A percentile compares a stretch with the other conserved stretches of the same genome.
phyloP scores from a whole-genome alignment of 2,888 invertebrate species.

The Phalera bucephala region DNA sequence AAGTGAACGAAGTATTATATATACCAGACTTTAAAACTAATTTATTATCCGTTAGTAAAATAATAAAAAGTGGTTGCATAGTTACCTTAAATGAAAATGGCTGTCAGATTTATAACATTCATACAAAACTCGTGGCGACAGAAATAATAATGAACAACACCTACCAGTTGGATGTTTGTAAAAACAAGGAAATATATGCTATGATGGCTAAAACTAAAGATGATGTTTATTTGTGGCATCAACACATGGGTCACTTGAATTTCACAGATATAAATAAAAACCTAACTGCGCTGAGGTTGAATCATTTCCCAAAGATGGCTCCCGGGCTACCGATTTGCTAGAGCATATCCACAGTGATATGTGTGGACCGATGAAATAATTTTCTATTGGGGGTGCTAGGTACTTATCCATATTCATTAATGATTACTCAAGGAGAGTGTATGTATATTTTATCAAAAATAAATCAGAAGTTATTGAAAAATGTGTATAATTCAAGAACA shows the following conservation, averaged over 20 bases:
- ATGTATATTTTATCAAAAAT: slow-evolving; percentile 5
- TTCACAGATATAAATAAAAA: slow-evolving; percentile 5
- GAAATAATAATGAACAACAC: too few relatives aligned
- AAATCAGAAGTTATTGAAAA: slow-evolving; percentile 1
- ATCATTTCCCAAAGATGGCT: neutral
- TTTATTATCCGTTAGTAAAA: slow-evolving; percentile 15
- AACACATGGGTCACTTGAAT: slow-evolving; percentile 3
- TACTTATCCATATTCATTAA: neutral
- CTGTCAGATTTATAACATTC: too few relatives aligned
- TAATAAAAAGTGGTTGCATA: slow-evolving; percentile 14
- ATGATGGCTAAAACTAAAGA: too few relatives aligned
- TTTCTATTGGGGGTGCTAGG: slow-evolving; percentile 6
- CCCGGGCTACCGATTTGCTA: neutral
- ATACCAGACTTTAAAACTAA: slow-evolving; percentile 12
- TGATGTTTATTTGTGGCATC: slow-evolving; percentile 2
- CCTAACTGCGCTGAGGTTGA: too few relatives aligned
- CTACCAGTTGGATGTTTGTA: too few relatives aligned
- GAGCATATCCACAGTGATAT: slow-evolving; percentile 8
- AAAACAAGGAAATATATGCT: too few relatives aligned
- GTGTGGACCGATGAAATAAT: slow-evolving; percentile 9
- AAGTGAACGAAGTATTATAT: slow-evolving; percentile 5
- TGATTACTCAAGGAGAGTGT: slow-evolving; percentile 5
- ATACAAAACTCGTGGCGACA: too few relatives aligned
- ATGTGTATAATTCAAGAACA: neutral
- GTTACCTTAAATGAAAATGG: slow-evolving; percentile 1